These are phyloP conservation scores for Noctua janthe DNA, from an alignment of 2,888 invertebrate species.

Conservation along the genomic window DNA sequence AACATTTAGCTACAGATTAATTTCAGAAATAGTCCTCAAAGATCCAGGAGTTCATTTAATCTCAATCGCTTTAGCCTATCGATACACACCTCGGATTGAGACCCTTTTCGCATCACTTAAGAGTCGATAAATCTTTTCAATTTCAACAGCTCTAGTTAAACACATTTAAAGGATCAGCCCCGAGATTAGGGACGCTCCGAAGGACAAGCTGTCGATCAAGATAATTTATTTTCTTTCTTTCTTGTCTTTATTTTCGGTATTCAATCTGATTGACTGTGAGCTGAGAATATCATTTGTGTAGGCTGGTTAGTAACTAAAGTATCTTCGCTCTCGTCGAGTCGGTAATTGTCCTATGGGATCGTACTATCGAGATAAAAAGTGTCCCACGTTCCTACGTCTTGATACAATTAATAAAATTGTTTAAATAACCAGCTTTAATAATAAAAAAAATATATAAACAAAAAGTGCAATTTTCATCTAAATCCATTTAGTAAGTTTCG, in stretches of 20 bases:
- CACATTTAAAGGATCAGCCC: conserved; percentile 44
- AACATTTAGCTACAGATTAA: not conserved
- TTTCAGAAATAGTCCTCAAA: not conserved
- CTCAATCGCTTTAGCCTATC: conserved; percentile 34
- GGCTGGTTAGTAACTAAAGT: not conserved
- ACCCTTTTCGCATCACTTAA: conserved; percentile 40
- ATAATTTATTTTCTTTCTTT: conserved; percentile 43
- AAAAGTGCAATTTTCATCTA: too few species aligned
- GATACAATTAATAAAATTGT: too few species aligned
- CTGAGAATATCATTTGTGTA: not conserved
- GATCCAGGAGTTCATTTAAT: not conserved
- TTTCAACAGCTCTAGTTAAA: conserved; percentile 41
- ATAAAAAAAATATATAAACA: too few species aligned
- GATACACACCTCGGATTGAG: conserved; percentile 26
- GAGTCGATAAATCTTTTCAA: conserved; percentile 55
- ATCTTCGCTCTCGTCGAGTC: too few species aligned
- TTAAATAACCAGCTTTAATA: too few species aligned
- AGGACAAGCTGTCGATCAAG: conserved; percentile 48
- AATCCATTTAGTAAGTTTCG: too few species aligned
- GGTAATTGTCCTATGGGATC: too few species aligned
- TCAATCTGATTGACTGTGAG: conserved; percentile 1
- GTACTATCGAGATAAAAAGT: too few species aligned
- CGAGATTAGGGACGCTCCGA: conserved; percentile 28
- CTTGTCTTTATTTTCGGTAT: conserved; percentile 23
- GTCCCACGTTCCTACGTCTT: too few species aligned